These are phyloP conservation scores for Drepanosiphum platanoidis DNA, from an alignment of 2,888 invertebrate species.

Conservation along the genomic window DNA sequence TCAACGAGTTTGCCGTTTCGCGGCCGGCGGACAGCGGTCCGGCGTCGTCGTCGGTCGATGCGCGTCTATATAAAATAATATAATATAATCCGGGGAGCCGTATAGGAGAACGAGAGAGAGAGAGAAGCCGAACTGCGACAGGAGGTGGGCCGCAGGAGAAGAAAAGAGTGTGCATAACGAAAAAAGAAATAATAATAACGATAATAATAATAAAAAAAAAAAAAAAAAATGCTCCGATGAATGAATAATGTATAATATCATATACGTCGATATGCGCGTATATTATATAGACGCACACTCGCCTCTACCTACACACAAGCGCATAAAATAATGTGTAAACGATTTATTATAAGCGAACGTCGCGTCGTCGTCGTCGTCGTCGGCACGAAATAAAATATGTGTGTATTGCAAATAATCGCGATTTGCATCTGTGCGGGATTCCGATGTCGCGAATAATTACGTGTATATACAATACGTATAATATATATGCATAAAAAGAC, in stretches of 20 bases:
- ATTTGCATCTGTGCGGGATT: slow-evolving; percentile 45
- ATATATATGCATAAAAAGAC: not conserved
- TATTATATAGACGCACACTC: not conserved
- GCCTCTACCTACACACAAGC: not conserved
- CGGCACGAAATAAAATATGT: slow-evolving; percentile 5
- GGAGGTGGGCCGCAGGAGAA: not conserved
- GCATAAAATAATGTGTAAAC: slow-evolving; percentile 27
- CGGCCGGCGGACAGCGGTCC: slow-evolving; percentile 17
- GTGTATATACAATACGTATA: not conserved
- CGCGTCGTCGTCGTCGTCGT: not conserved
- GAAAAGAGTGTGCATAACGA: not conserved
- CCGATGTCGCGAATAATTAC: slow-evolving; percentile 41
- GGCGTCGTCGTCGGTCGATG: not conserved
- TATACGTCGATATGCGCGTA: not conserved
- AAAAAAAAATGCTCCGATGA: slow-evolving; percentile 31
- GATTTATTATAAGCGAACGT: slow-evolving; percentile 15
- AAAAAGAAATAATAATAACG: slow-evolving; percentile 23
- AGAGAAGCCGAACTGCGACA: not conserved
- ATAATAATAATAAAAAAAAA: slow-evolving; percentile 24
- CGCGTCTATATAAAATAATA: not conserved
- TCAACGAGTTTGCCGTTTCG: slow-evolving; percentile 47
- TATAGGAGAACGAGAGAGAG: too few species aligned
- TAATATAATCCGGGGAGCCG: too few species aligned
- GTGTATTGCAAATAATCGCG: not conserved
- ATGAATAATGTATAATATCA: slow-evolving; percentile 57